phyloP scores from a whole-genome alignment of 2,888 invertebrate genomes.

The Homarus gammarus region DNA sequence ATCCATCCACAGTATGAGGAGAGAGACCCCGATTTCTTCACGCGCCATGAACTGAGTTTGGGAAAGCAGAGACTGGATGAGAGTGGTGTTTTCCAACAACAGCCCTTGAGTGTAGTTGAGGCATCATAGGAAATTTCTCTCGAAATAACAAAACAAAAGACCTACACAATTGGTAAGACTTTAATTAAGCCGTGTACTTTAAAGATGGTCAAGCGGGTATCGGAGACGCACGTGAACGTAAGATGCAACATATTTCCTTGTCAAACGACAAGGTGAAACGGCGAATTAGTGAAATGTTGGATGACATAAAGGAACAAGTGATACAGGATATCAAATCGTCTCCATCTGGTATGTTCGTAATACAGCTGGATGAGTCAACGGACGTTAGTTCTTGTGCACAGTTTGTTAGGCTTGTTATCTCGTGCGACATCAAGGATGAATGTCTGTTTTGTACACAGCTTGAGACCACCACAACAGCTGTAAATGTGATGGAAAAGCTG shows the following conservation, averaged over 20 bases:
- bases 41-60: constrained; percentile 28
- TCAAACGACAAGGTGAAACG: not conserved
- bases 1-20: constrained; percentile 29
- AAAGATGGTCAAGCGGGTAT: not conserved
- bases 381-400: not conserved
- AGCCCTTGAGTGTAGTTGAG: constrained; percentile 32
- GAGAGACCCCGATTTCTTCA: constrained; percentile 36
- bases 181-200: too few species aligned
- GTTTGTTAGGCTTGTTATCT: not conserved
- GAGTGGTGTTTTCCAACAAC: constrained; percentile 44
- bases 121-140: not conserved
- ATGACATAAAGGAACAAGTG: not conserved
- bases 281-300: constrained; percentile 11
- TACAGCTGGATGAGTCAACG: constrained; percentile 3
- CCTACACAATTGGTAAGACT: too few species aligned
- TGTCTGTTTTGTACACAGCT: constrained; percentile 22
- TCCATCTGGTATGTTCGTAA: not conserved
- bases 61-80: constrained; percentile 31
- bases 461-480: not conserved
- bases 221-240: not conserved
- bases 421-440: not conserved
- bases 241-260: constrained; percentile 12
- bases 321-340: constrained; percentile 20
- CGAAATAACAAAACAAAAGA: not conserved
- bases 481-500: not conserved